Percentiles rank a stretch among this genome's conserved stretches.
These are phyloP conservation scores for Chrysopilus asiliformis DNA, from an alignment of 2,888 invertebrate species.

Conservation along the genomic window DNA sequence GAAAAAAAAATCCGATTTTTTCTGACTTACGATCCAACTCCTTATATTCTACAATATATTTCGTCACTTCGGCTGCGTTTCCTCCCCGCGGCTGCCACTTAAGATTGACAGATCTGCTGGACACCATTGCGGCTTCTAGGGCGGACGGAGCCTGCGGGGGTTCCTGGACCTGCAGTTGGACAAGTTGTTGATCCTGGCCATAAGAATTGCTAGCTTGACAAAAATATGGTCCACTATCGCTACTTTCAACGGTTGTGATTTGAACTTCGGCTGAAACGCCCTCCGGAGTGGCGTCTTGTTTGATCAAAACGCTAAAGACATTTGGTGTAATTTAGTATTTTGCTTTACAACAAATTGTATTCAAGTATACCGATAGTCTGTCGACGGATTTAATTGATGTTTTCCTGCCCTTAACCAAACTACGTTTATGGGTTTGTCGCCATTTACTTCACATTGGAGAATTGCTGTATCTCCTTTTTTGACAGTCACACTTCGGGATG, in stretches of 20 bases:
- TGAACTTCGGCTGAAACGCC: conserved; percentile 57
- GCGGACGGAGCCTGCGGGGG: conserved; percentile 57
- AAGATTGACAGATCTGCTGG: conserved; percentile 58
- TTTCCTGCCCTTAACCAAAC: conserved; percentile 61
- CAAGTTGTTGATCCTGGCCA: conserved; percentile 55
- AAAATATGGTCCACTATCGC: conserved; percentile 63
- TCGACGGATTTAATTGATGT: conserved; percentile 53
- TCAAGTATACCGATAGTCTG: conserved; percentile 40
- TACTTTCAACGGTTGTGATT: conserved; percentile 52
- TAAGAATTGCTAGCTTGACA: conserved; percentile 66
- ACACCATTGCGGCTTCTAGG: conserved; percentile 53
- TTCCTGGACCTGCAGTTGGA: conserved; percentile 61
- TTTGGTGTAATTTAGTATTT: conserved; percentile 12
- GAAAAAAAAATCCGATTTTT: background rate
- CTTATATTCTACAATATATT: conserved; percentile 54
- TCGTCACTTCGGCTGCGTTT: conserved; percentile 55
- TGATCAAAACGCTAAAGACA: conserved; percentile 46
- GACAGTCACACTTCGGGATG: conserved; percentile 53
- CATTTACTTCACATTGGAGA: conserved; percentile 61
- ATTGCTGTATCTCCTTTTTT: conserved; percentile 60
- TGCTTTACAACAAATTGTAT: conserved; percentile 10
- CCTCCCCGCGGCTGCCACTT: conserved; percentile 59
- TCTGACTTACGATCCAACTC: conserved; percentile 47
- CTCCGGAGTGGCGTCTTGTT: conserved; percentile 54
- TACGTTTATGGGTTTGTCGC: conserved; percentile 65